These are phyloP conservation scores for Anguilla japonica DNA, from an alignment of 2,113 vertebrate genomes.

Conservation along the genomic window DNA sequence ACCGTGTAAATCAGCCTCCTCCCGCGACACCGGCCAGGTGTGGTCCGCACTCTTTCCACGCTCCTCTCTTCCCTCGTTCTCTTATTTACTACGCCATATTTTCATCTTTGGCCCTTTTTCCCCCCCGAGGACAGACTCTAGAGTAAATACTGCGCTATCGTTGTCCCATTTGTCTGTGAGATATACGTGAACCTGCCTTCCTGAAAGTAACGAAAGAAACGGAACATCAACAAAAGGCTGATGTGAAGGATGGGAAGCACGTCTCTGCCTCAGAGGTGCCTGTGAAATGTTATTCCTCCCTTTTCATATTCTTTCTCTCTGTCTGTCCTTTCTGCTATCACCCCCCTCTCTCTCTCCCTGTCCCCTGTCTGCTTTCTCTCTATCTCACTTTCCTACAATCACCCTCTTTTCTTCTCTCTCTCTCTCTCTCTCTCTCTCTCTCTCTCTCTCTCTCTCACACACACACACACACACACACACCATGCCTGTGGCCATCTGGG, in stretches of 20 bases:
- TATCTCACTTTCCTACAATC: too few relatives aligned
- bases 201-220: conserved; percentile 51
- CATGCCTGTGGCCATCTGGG: conserved; percentile 46
- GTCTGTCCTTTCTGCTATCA: too few relatives aligned
- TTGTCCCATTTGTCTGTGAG: conserved; percentile 50
- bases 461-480: conserved; percentile 47
- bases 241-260: conserved; percentile 36
- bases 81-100: conserved; percentile 53
- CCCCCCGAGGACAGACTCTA: conserved; percentile 53
- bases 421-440: background rate
- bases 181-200: conserved; percentile 52
- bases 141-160: conserved; percentile 54
- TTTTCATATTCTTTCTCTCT: too few relatives aligned
- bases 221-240: conserved; percentile 43
- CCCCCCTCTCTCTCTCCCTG: too few relatives aligned
- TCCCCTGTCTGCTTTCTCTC: too few relatives aligned
- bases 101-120: conserved; percentile 40
- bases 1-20: conserved; percentile 21
- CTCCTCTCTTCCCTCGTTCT: conserved; percentile 10
- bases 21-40: conserved; percentile 25
- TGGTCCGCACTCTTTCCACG: conserved; percentile 3
- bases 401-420: too few relatives aligned
- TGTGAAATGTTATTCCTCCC: conserved; percentile 33
- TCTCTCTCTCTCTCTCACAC: conserved; percentile 41
- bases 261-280: conserved; percentile 39